Percentiles rank a stretch among this genome's conserved stretches.
Conservation (phyloP, 2,797 vertebrate genomes). For the Mormyrops attenuatus region DNA sequence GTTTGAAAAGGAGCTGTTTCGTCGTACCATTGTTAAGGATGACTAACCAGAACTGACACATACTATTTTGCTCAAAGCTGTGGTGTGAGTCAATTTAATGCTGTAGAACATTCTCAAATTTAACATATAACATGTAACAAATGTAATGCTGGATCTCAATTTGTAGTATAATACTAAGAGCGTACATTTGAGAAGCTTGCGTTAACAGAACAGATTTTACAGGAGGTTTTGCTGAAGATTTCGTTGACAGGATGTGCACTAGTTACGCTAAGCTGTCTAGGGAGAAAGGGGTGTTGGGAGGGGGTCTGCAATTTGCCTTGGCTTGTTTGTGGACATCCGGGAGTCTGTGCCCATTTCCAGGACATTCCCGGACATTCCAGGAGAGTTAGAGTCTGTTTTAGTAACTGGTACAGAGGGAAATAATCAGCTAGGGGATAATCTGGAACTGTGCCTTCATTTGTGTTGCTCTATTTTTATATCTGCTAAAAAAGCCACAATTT, state of each 20-base stretch:
- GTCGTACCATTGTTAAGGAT: background rate
- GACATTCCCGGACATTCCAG: background rate
- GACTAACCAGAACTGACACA: background rate
- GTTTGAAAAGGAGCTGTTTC: background rate
- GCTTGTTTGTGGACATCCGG: background rate
- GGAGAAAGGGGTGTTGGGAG: background rate
- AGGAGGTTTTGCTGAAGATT: background rate
- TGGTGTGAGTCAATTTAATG: background rate
- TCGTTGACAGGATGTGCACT: background rate
- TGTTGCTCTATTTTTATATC: background rate
- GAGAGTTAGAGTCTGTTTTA: background rate
- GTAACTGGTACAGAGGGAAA: background rate
- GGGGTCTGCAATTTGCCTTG: background rate
- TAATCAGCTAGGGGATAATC: background rate
- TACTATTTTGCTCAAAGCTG: background rate
- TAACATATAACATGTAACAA: background rate
- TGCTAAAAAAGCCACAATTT: background rate
- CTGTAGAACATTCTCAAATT: background rate
- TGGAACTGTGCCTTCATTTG: background rate
- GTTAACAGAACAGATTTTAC: background rate
- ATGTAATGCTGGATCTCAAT: background rate
- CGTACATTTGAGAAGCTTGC: background rate
- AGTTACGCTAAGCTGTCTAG: background rate
- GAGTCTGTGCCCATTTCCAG: background rate
- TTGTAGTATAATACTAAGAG: background rate